A percentile compares a stretch with the other conserved stretches of the same genome.
Evolutionary conservation across 2,888 invertebrate genomes (phyloP).

Genomic region (Sarcophaga carnaria): DNA sequence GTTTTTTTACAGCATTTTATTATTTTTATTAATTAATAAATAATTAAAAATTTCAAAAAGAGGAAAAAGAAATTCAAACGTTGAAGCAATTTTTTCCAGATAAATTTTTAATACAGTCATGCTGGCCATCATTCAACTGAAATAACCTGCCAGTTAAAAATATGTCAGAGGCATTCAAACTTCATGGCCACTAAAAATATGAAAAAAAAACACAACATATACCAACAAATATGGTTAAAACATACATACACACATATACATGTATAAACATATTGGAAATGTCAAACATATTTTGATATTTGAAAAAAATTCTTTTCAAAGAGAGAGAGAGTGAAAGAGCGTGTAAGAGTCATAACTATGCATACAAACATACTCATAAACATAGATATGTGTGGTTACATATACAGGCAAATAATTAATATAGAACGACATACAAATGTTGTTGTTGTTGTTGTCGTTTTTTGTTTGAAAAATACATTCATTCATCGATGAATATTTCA

Average conservation of each 20-base stretch:
- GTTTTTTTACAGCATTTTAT: slow-evolving; percentile 2
- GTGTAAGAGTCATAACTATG: no score
- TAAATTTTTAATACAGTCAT: slow-evolving; percentile 27
- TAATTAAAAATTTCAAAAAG: slow-evolving; percentile 36
- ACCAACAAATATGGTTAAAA: background rate
- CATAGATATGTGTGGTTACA: background rate
- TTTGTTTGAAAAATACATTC: slow-evolving; percentile 37
- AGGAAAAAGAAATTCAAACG: background rate
- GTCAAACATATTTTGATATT: slow-evolving; percentile 65
- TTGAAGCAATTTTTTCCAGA: background rate
- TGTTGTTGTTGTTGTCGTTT: slow-evolving; percentile 47
- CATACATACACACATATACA: background rate
- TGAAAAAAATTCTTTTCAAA: slow-evolving; percentile 32
- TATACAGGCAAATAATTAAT: background rate
- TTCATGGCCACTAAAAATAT: slow-evolving; percentile 31
- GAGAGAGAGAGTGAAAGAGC: no score
- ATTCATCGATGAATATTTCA: slow-evolving; percentile 72
- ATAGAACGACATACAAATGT: slow-evolving; percentile 27
- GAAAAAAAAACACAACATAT: slow-evolving; percentile 8
- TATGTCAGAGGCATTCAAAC: slow-evolving; percentile 43
- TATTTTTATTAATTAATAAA: slow-evolving; percentile 55
- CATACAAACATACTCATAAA: slow-evolving; percentile 20
- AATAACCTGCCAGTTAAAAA: slow-evolving; percentile 43
- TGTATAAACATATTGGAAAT: slow-evolving; percentile 23
- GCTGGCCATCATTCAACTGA: slow-evolving; percentile 18